Percentiles rank a stretch among this genome's conserved stretches.
These are phyloP conservation scores for Hippocampus kuda DNA, from an alignment of 2,797 vertebrate species.

Conservation along the genomic window DNA sequence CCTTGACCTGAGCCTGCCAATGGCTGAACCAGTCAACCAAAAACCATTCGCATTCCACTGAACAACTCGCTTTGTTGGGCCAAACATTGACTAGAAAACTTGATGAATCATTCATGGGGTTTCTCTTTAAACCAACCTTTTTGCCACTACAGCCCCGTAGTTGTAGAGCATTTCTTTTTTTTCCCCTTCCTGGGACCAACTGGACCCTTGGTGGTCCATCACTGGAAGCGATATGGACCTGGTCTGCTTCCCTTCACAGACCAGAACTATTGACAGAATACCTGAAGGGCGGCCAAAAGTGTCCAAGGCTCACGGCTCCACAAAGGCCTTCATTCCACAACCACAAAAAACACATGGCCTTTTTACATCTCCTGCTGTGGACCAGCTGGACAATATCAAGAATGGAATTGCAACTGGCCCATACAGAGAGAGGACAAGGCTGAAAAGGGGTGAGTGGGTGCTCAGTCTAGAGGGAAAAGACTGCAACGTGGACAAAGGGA, in stretches of 20 bases:
- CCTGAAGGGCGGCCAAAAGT: constrained; percentile 39
- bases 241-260: constrained; percentile 38
- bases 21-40: constrained; percentile 45
- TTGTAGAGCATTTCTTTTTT: constrained; percentile 43
- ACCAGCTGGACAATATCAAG: constrained; percentile 46
- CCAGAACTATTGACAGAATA: constrained; percentile 46
- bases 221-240: constrained; percentile 37
- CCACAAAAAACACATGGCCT: constrained; percentile 36
- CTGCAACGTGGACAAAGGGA: constrained; percentile 34
- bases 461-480: constrained; percentile 34
- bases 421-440: constrained; percentile 27
- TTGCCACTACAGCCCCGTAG: constrained; percentile 49
- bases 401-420: constrained; percentile 54
- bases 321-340: constrained; percentile 35
- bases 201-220: constrained; percentile 28
- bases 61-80: constrained; percentile 45
- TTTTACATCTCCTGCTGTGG: constrained; percentile 42
- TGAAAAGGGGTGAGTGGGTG: constrained; percentile 45
- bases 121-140: constrained; percentile 47
- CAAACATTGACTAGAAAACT: constrained; percentile 50
- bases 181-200: constrained; percentile 38
- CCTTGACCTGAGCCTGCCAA: constrained; percentile 50
- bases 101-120: constrained; percentile 56
- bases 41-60: constrained; percentile 38
- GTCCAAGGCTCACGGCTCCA: constrained; percentile 19